Conservation (phyloP, 1,140 invertebrate species). For the Holotrichia oblita region DNA sequence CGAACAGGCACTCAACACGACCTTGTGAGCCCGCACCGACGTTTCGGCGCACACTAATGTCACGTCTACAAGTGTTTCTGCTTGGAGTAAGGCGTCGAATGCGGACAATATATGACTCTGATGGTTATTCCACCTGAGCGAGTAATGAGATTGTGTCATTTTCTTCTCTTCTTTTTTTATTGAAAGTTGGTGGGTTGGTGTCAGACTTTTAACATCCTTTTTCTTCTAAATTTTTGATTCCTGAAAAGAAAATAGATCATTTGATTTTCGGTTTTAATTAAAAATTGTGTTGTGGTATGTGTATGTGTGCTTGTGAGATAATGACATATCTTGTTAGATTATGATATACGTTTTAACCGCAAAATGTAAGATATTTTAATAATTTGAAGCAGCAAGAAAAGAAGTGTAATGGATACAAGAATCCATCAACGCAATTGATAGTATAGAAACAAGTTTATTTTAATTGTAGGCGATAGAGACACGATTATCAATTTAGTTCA, state of each 20-base stretch:
- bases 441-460: no score
- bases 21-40: conserved; percentile 86
- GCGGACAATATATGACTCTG: conserved; percentile 84
- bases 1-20: conserved; percentile 89
- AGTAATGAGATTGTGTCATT: conserved; percentile 83
- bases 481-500: no score
- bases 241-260: conserved; percentile 48
- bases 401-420: no score
- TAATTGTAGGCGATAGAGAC: no score
- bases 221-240: conserved; percentile 56
- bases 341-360: no score
- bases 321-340: no score
- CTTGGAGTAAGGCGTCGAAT: conserved; percentile 85
- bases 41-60: conserved; percentile 87
- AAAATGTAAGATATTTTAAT: no score
- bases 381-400: no score
- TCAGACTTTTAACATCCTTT: conserved; percentile 48
- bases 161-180: conserved; percentile 47
- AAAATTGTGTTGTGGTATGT: neutral
- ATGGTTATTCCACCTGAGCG: conserved; percentile 92
- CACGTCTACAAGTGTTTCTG: conserved; percentile 87
- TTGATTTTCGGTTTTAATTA: no score
- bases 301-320: neutral
- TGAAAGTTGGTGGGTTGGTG: conserved; percentile 40
- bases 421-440: no score